A percentile compares a stretch with the other conserved stretches of the same genome.
Conservation (phyloP, 1,140 invertebrate genomes). For the Brachionus sp. region DNA sequence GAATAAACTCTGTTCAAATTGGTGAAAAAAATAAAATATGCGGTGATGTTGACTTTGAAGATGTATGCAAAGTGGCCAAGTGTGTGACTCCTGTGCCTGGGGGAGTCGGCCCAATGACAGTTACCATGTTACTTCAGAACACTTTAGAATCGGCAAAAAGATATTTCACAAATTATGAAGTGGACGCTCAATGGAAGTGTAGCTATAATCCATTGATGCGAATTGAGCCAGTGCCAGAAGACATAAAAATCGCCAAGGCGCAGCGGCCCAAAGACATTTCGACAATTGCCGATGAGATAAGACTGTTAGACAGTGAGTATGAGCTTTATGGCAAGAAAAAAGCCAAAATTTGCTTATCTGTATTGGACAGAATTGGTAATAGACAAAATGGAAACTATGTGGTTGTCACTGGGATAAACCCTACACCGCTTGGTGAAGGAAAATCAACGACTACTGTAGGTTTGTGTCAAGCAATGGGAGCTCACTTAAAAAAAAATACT, state of each 20-base stretch:
- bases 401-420: slow-evolving; percentile 73
- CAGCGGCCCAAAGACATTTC: slow-evolving; percentile 81
- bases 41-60: slow-evolving; percentile 86
- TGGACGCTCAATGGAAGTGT: slow-evolving; percentile 52
- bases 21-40: not conserved
- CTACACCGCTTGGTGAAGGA: slow-evolving; percentile 71
- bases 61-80: slow-evolving; percentile 70
- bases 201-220: slow-evolving; percentile 51
- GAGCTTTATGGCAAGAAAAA: slow-evolving; percentile 88
- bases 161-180: slow-evolving; percentile 20
- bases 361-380: slow-evolving; percentile 71
- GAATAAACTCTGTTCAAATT: slow-evolving; percentile 81
- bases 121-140: slow-evolving; percentile 94
- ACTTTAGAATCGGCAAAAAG: slow-evolving; percentile 75
- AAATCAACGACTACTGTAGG: slow-evolving; percentile 94
- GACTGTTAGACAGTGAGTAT: slow-evolving; percentile 74
- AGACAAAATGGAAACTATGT: slow-evolving; percentile 82
- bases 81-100: slow-evolving; percentile 95
- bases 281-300: slow-evolving; percentile 69
- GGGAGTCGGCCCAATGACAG: slow-evolving; percentile 96
- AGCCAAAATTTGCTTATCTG: slow-evolving; percentile 82
- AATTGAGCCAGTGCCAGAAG: slow-evolving; percentile 62
- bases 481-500: slow-evolving; percentile 77
- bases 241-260: slow-evolving; percentile 79
- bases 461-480: slow-evolving; percentile 82